phyloP scores from a whole-genome alignment of 2,888 invertebrate genomes.

The Salticus scenicus region DNA sequence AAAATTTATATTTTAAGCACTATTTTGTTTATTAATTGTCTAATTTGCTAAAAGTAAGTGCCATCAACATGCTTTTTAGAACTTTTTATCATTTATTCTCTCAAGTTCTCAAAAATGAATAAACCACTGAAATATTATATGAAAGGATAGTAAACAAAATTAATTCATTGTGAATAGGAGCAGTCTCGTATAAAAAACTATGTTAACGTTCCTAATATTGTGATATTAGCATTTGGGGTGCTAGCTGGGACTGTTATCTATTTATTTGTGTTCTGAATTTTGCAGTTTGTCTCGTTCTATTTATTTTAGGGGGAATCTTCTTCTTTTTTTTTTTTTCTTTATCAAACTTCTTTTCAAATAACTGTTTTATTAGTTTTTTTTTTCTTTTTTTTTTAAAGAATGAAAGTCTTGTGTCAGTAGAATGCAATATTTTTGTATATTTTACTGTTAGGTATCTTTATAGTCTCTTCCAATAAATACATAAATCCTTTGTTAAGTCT shows the following conservation, averaged over 20 bases:
- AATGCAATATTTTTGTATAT: not conserved
- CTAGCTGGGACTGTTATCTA: slow-evolving; percentile 58
- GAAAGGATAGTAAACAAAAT: too few species aligned
- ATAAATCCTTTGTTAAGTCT: too few species aligned
- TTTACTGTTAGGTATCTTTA: not conserved
- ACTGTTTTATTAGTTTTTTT: not conserved
- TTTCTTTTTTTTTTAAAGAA: not conserved
- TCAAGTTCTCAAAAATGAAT: too few species aligned
- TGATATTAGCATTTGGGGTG: slow-evolving; percentile 64
- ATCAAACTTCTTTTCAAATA: not conserved
- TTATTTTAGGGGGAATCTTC: too few species aligned
- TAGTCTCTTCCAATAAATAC: too few species aligned
- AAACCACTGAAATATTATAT: too few species aligned
- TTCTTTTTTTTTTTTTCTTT: not conserved
- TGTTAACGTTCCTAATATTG: slow-evolving; percentile 66
- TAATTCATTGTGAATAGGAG: slow-evolving; percentile 17
- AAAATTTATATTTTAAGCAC: not conserved
- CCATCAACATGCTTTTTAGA: slow-evolving; percentile 11
- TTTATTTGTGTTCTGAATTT: slow-evolving; percentile 6
- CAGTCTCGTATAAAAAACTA: slow-evolving; percentile 60
- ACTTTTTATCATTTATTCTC: too few species aligned
- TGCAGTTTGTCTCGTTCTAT: not conserved
- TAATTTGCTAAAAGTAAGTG: not conserved
- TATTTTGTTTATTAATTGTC: not conserved
- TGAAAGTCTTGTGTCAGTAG: not conserved